Conservation (phyloP, 1,140 invertebrate genomes). For the Zaprionus davidi region DNA sequence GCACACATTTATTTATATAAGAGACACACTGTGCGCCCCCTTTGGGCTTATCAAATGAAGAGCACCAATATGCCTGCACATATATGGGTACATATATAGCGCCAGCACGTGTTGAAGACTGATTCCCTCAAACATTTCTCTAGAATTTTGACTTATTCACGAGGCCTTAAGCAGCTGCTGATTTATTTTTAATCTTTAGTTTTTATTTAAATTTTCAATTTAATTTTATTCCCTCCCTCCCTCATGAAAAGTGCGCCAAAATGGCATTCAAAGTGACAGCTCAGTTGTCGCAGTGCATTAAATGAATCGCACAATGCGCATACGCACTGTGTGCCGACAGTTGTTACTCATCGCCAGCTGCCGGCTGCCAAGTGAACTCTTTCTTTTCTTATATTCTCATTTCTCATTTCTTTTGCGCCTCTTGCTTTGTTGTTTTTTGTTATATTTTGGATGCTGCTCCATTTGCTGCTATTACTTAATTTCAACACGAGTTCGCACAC, state of each 20-base stretch:
- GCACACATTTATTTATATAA: constrained; percentile 23
- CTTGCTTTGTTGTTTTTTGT: too few species aligned
- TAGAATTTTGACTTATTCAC: too few species aligned
- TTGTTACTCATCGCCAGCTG: constrained; percentile 69
- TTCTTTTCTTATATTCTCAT: constrained; percentile 6
- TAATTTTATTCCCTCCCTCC: not conserved
- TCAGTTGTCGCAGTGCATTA: constrained; percentile 4
- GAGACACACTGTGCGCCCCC: not conserved
- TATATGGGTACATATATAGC: not conserved
- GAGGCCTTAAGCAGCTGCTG: not conserved
- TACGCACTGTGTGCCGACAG: constrained; percentile 49
- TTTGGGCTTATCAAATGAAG: not conserved
- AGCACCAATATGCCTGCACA: not conserved
- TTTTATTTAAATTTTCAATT: not conserved
- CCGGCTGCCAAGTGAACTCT: constrained; percentile 41
- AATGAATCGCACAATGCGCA: constrained; percentile 14
- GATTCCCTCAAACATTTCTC: not conserved
- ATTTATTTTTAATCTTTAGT: not conserved
- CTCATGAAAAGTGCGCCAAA: not conserved
- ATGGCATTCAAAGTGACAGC: constrained; percentile 5
- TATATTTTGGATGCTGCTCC: constrained; percentile 30
- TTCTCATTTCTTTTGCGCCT: not conserved
- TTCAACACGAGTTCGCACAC: constrained; percentile 15
- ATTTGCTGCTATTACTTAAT: constrained; percentile 72
- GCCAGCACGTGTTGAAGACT: not conserved